Evolutionary conservation across 1,140 invertebrate genomes (phyloP).

Genomic region (Olivierus martensii): DNA sequence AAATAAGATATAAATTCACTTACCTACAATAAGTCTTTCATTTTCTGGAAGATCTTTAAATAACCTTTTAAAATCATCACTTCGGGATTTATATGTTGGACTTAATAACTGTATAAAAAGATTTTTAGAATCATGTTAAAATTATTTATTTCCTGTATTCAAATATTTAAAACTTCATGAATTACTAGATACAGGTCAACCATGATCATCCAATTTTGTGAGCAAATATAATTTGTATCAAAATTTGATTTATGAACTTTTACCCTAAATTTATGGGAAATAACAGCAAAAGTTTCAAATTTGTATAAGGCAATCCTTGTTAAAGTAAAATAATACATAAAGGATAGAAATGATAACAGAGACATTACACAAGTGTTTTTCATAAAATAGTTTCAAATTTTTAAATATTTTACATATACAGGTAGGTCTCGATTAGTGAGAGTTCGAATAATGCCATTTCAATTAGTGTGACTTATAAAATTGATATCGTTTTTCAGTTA

Average conservation of each 20-base stretch:
- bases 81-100: slow-evolving; percentile 83
- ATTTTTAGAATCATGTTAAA: neutral
- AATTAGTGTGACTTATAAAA: no score
- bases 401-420: no score
- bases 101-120: slow-evolving; percentile 47
- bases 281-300: neutral
- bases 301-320: no score
- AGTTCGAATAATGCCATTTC: no score
- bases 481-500: no score
- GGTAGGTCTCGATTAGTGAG: no score
- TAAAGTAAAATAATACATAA: no score
- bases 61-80: slow-evolving; percentile 78
- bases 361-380: no score
- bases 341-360: no score
- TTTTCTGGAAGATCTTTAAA: slow-evolving; percentile 84
- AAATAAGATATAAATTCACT: slow-evolving; percentile 25
- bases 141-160: neutral
- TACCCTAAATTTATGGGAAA: neutral
- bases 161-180: neutral
- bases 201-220: neutral
- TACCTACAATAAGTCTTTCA: slow-evolving; percentile 83
- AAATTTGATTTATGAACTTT: no score
- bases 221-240: no score
- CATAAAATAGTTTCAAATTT: no score
- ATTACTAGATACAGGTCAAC: neutral